Base-by-base conservation (phyloP, 1,140 invertebrate species). In the Papilio aristodemus region DNA sequence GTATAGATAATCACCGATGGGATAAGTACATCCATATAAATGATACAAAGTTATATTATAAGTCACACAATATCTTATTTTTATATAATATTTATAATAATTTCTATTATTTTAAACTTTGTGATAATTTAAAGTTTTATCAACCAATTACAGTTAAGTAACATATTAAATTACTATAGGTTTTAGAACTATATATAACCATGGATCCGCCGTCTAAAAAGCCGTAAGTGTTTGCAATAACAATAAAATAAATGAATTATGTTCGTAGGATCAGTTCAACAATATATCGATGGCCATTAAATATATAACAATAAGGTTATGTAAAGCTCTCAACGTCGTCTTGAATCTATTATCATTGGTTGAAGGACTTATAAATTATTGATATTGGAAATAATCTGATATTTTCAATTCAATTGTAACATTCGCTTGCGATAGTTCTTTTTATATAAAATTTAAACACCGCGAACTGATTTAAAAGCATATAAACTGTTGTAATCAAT, bases 311-410 rank as follows among this genome's bases (percentile, higher is more conserved):
- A 17, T 5, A 17, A 43, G 14, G 41, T 43, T 43, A 43, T 14
- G 19, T 50, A 54, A 54, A 54, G 9, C 46, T 8, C 46, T 54
- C 10, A 22, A 4, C 46, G 19, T 11, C 17, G 6, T 32, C 2
- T 32, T 54, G 46, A 54, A 54, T 54, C 19, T 54, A 0, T 54
- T 54, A 22, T 25, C 46, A 54, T 54, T 54, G 46, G 4, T 19
- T 54, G 46, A 54, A 54, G 46, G 46, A 54, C 19, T 54, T 22
- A 54, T 54, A 22, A 54, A 54, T 54, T 54, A 54, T 54, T 54
- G 46, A 54, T 54, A 54, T 22, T 22, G 46, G 10, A 54, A 54
- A 11, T 19, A 22, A 54, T 11, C 19, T 10, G 19, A 54, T 22
- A 54, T 54, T 54, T 54, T 4, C 46, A 54, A 54, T 54, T 13